phyloP scores from a whole-genome alignment of 1,140 invertebrate genomes.

The Drosophila ananassae region DNA sequence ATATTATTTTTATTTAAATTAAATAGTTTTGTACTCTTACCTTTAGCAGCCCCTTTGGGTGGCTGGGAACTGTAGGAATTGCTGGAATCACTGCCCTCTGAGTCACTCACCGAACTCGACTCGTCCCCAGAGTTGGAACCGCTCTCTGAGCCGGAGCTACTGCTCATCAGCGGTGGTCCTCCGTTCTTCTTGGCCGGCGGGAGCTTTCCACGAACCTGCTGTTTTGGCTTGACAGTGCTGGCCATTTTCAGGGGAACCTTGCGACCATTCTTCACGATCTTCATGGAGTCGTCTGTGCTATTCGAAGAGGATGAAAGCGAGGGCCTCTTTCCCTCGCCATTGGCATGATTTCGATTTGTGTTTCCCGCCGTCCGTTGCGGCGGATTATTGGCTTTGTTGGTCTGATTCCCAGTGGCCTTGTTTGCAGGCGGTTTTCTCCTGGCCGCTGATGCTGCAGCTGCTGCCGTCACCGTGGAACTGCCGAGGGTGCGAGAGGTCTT shows the following conservation, averaged over 20 bases:
- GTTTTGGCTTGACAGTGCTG: conserved; percentile 81
- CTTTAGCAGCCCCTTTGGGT: conserved; percentile 35
- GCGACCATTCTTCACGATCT: conserved; percentile 62
- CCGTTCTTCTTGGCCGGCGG: conserved; percentile 64
- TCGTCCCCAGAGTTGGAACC: conserved; percentile 39
- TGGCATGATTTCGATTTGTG: conserved; percentile 76
- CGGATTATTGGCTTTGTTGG: conserved; percentile 26
- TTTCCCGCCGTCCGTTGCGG: background rate
- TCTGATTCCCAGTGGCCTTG: conserved; percentile 14
- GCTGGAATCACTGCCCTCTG: conserved; percentile 68
- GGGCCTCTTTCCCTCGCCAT: conserved; percentile 58
- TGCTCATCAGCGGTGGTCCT: conserved; percentile 72
- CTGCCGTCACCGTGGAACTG: conserved; percentile 26
- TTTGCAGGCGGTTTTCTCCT: conserved; percentile 58
- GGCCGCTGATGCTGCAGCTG: conserved; percentile 50
- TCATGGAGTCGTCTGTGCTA: conserved; percentile 62
- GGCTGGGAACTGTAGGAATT: conserved; percentile 73
- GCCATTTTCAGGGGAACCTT: conserved; percentile 77
- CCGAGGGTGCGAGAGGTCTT: conserved; percentile 51
- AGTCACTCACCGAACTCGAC: conserved; percentile 62
- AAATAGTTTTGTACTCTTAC: conserved; percentile 18
- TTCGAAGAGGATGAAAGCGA: conserved; percentile 83
- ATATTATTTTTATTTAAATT: background rate
- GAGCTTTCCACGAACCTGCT: conserved; percentile 76
- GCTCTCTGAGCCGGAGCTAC: conserved; percentile 59